These are phyloP conservation scores for Ochropleura leucogaster DNA, from an alignment of 2,888 invertebrate genomes.

Conservation along the genomic window DNA sequence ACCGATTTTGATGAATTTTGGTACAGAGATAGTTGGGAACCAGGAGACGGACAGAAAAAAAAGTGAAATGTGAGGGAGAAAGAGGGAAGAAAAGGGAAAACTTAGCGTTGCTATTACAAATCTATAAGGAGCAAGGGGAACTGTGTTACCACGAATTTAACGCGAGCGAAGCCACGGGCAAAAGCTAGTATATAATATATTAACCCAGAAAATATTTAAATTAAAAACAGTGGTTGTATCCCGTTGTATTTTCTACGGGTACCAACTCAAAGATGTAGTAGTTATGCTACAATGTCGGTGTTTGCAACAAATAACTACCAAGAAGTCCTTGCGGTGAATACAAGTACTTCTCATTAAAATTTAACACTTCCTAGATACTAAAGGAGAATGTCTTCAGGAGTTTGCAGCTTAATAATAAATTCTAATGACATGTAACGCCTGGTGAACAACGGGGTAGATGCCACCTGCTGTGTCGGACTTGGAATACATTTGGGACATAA, in stretches of 20 bases:
- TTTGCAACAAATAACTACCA: neutral
- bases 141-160: too few species aligned
- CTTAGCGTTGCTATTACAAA: too few species aligned
- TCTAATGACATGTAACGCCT: constrained; percentile 47
- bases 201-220: constrained; percentile 1
- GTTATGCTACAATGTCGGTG: neutral
- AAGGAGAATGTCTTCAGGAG: constrained; percentile 14
- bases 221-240: neutral
- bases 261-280: neutral
- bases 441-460: constrained; percentile 27
- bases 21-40: too few species aligned
- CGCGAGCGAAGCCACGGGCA: too few species aligned
- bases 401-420: constrained; percentile 47
- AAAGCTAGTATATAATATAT: too few species aligned
- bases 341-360: constrained; percentile 8
- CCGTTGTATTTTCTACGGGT: neutral
- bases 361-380: constrained; percentile 15
- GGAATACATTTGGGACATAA: constrained; percentile 23
- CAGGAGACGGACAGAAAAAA: too few species aligned
- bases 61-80: too few species aligned
- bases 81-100: too few species aligned
- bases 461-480: constrained; percentile 27
- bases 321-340: neutral
- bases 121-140: too few species aligned
- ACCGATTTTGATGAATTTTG: too few species aligned